Evolutionary conservation across 2,797 vertebrate genomes (phyloP).

Genomic region (Cyprinodon diabolis): DNA sequence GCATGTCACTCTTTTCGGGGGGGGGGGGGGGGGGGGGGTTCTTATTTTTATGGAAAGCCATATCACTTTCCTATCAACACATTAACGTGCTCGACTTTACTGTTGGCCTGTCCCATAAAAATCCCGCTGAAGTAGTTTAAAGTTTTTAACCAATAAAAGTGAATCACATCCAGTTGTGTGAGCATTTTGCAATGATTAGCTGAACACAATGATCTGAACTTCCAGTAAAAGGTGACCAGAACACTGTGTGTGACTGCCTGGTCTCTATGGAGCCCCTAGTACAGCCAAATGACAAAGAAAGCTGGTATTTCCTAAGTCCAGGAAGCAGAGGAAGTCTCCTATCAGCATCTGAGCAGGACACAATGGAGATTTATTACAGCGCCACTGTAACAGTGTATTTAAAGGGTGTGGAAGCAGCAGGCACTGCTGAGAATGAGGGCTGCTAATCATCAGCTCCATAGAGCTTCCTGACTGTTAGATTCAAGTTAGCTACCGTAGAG

Average conservation of each 20-base stretch:
- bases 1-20: too few relatives aligned
- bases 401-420: constrained; percentile 51
- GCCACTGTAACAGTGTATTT: constrained; percentile 39
- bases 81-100: too few relatives aligned
- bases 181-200: not conserved
- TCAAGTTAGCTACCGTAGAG: constrained; percentile 6
- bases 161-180: not conserved
- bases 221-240: not conserved
- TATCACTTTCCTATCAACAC: too few relatives aligned
- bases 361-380: constrained; percentile 26
- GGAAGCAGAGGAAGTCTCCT: constrained; percentile 67
- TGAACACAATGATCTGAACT: too few relatives aligned
- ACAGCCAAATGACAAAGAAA: constrained; percentile 37
- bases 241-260: constrained; percentile 1
- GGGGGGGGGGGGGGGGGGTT: too few relatives aligned
- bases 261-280: not conserved
- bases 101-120: too few relatives aligned
- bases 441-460: constrained; percentile 53
- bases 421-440: constrained; percentile 1
- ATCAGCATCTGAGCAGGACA: constrained; percentile 41
- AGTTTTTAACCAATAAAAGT: not conserved
- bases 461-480: constrained; percentile 11
- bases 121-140: too few relatives aligned
- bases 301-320: constrained; percentile 61
- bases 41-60: too few relatives aligned